Percentiles rank a stretch among this genome's conserved stretches.
Evolutionary conservation across 2,797 vertebrate species (phyloP).

Genomic region (Tiaroga cobitis): DNA sequence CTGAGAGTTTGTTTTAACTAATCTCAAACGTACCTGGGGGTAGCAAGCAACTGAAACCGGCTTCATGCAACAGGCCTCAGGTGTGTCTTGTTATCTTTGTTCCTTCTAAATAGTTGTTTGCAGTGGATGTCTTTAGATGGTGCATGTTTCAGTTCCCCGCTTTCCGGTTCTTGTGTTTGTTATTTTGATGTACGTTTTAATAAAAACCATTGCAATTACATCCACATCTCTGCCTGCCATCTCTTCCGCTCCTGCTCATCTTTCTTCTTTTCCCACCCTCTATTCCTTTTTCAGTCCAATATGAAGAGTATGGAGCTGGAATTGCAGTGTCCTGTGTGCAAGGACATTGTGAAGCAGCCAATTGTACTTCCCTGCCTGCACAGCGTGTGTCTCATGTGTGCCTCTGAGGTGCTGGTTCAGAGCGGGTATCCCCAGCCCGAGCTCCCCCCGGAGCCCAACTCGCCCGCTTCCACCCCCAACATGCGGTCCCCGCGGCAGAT

Average conservation of each 20-base stretch:
- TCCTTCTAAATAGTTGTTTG: no score
- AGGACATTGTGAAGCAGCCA: slow-evolving; percentile 94
- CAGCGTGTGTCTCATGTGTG: slow-evolving; percentile 93
- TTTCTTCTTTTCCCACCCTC: background rate
- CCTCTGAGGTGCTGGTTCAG: slow-evolving; percentile 90
- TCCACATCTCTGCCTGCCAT: background rate
- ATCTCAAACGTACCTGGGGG: no score
- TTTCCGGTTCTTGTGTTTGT: no score
- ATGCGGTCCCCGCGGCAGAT: slow-evolving; percentile 90
- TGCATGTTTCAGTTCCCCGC: no score
- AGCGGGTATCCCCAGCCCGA: slow-evolving; percentile 88
- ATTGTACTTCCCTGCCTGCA: slow-evolving; percentile 93
- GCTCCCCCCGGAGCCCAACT: slow-evolving; percentile 91
- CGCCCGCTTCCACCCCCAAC: slow-evolving; percentile 90
- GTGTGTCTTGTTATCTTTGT: no score
- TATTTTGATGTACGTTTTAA: background rate
- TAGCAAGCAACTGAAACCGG: no score
- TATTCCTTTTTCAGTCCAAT: slow-evolving; percentile 78
- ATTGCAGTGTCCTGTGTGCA: slow-evolving; percentile 91
- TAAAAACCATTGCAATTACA: background rate
- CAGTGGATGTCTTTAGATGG: no score
- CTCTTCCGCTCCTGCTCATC: background rate
- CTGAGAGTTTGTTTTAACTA: no score
- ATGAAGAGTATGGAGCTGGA: slow-evolving; percentile 98
- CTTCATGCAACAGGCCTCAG: no score